These are phyloP conservation scores for Leptobrachium ailaonicum DNA, from an alignment of 2,113 vertebrate species.

Conservation along the genomic window DNA sequence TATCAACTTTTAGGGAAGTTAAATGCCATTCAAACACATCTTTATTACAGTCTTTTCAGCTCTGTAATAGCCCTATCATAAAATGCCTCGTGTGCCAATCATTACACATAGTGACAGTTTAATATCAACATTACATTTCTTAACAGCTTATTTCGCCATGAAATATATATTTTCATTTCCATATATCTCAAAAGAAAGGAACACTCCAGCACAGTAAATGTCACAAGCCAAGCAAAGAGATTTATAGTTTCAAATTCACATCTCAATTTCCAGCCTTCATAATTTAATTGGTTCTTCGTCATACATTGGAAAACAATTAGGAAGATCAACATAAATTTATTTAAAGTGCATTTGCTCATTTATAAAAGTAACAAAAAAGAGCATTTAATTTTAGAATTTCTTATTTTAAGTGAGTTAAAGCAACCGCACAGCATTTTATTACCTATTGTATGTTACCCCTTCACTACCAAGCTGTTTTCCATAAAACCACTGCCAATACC, in stretches of 20 bases:
- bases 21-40: slow-evolving; percentile 31
- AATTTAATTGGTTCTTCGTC: background rate
- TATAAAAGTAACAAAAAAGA: too few relatives aligned
- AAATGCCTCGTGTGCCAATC: slow-evolving; percentile 37
- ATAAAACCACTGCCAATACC: too few relatives aligned
- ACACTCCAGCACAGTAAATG: slow-evolving; percentile 23
- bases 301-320: too few relatives aligned
- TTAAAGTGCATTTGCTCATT: too few relatives aligned
- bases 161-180: slow-evolving; percentile 35
- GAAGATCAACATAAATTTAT: too few relatives aligned
- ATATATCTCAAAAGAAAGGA: slow-evolving; percentile 31
- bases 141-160: slow-evolving; percentile 25
- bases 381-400: too few relatives aligned
- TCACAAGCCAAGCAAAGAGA: slow-evolving; percentile 23
- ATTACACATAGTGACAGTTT: slow-evolving; percentile 39
- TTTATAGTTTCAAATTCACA: slow-evolving; percentile 8
- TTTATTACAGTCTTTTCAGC: slow-evolving; percentile 43
- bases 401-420: too few relatives aligned
- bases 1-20: slow-evolving; percentile 36
- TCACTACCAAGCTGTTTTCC: too few relatives aligned
- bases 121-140: slow-evolving; percentile 47
- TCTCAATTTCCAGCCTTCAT: background rate
- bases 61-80: slow-evolving; percentile 37
- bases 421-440: too few relatives aligned
- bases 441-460: too few relatives aligned